A percentile compares a stretch with the other conserved stretches of the same genome.
These are phyloP conservation scores for Rhabdomys pumilio DNA, from an alignment of 2,797 vertebrate species.

Conservation along the genomic window DNA sequence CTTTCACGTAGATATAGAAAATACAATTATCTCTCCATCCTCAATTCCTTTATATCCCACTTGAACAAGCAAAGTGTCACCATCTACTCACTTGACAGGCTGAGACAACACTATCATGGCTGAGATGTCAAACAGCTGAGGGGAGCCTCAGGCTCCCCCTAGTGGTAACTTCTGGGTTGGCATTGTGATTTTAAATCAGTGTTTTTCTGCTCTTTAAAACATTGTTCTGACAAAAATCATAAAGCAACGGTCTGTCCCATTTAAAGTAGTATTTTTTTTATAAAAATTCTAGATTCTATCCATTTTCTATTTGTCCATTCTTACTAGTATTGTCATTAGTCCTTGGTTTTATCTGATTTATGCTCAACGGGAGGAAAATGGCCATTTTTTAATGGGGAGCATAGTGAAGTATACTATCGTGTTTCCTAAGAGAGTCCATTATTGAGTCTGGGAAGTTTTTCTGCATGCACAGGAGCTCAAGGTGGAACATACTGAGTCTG, in stretches of 20 bases:
- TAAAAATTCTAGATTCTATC: not conserved
- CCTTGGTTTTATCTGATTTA: slow-evolving; percentile 41
- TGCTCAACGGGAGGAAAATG: slow-evolving; percentile 49
- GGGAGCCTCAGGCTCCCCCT: slow-evolving; percentile 70
- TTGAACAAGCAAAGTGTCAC: not conserved
- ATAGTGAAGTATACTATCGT: not conserved
- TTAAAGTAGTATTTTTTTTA: not conserved
- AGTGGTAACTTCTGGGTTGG: slow-evolving; percentile 9
- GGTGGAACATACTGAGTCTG: not conserved
- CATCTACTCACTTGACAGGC: not conserved
- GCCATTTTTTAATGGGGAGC: slow-evolving; percentile 26
- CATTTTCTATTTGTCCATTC: not conserved
- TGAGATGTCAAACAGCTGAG: no score
- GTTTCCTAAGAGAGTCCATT: slow-evolving; percentile 38
- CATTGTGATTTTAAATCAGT: not conserved
- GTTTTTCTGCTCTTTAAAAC: not conserved
- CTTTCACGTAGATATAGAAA: slow-evolving; percentile 29
- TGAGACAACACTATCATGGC: no score
- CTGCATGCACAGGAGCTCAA: not conserved
- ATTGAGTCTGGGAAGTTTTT: not conserved
- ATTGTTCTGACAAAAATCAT: slow-evolving; percentile 19
- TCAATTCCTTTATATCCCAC: not conserved
- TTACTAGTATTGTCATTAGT: not conserved
- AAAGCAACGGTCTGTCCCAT: not conserved
- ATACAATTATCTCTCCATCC: not conserved